Evolutionary conservation across 2,113 vertebrate species (phyloP).

Genomic region (Ivindomyrus marchei): DNA sequence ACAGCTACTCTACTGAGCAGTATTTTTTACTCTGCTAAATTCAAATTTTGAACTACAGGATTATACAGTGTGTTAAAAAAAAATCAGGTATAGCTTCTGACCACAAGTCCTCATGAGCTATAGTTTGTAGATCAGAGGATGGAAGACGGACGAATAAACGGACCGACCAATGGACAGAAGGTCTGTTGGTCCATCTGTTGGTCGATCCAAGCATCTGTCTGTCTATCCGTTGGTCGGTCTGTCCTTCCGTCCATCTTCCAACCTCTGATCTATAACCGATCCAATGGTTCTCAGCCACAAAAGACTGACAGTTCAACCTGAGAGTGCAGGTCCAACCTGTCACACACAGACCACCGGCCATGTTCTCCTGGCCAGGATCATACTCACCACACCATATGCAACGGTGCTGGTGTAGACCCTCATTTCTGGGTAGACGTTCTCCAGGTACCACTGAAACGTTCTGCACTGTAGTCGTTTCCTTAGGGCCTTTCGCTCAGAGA

Average conservation of each 20-base stretch:
- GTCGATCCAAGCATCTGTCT: background rate
- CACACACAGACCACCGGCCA: background rate
- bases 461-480: constrained; percentile 79
- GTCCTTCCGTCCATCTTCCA: background rate
- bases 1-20: background rate
- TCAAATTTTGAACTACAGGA: background rate
- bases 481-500: constrained; percentile 76
- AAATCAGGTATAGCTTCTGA: background rate
- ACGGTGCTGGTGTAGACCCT: constrained; percentile 80
- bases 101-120: background rate
- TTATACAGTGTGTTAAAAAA: background rate
- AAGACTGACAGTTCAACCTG: background rate
- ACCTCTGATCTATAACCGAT: background rate
- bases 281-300: background rate
- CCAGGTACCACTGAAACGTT: constrained; percentile 92
- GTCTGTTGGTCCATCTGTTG: background rate
- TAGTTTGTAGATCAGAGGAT: background rate
- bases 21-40: background rate
- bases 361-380: background rate
- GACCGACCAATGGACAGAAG: background rate
- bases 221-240: too few species aligned
- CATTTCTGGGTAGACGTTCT: constrained; percentile 90
- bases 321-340: background rate
- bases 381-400: constrained; percentile 84
- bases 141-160: background rate